Percentiles rank a stretch among this genome's conserved stretches.
Evolutionary conservation across 2,888 invertebrate genomes (phyloP).

Genomic region (Agriopis leucophaearia): DNA sequence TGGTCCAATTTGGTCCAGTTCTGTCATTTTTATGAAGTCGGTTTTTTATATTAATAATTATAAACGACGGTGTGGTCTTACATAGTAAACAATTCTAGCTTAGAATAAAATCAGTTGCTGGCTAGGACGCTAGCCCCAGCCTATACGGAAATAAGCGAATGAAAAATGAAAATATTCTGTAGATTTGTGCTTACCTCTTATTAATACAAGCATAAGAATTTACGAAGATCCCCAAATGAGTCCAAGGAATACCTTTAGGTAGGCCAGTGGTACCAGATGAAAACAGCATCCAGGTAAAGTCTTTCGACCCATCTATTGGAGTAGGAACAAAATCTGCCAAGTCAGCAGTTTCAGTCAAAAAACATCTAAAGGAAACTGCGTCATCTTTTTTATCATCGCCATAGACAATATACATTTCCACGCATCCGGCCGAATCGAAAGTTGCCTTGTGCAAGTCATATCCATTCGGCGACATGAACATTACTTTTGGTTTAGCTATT

Average conservation of each 20-base stretch:
- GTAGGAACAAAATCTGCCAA: constrained; percentile 45
- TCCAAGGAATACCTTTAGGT: constrained; percentile 54
- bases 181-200: constrained; percentile 42
- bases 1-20: too few relatives aligned
- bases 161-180: too few relatives aligned
- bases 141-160: too few relatives aligned
- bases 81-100: too few relatives aligned
- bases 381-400: constrained; percentile 35
- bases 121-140: too few relatives aligned
- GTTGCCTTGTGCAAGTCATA: constrained; percentile 41
- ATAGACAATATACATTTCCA: constrained; percentile 46
- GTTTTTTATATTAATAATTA: too few relatives aligned
- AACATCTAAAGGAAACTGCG: constrained; percentile 41
- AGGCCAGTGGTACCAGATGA: constrained; percentile 60
- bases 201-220: constrained; percentile 1
- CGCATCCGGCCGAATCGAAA: constrained; percentile 28
- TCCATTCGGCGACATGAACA: constrained; percentile 50
- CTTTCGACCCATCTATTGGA: constrained; percentile 50
- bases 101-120: too few relatives aligned
- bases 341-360: constrained; percentile 38
- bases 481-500: constrained; percentile 50
- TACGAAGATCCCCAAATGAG: constrained; percentile 47
- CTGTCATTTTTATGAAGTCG: too few relatives aligned
- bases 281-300: constrained; percentile 46
- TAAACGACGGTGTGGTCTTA: too few relatives aligned